Percentiles rank a stretch among this genome's conserved stretches.
Conservation (phyloP, 2,113 vertebrate species). For the Cepphus grylle region DNA sequence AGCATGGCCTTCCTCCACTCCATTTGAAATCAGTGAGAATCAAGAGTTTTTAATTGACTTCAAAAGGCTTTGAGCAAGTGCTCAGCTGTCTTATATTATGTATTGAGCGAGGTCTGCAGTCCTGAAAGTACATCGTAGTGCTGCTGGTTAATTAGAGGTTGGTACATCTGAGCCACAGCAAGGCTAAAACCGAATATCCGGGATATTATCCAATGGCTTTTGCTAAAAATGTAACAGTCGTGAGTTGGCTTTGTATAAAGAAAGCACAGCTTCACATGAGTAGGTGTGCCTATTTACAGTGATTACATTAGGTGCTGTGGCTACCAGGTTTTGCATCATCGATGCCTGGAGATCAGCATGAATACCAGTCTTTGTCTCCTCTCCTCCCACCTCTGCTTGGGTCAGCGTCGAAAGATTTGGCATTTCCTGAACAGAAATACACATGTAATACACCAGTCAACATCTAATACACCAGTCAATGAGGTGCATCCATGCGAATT, state of each 20-base stretch:
- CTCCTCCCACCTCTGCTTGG: neutral
- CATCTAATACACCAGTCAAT: neutral
- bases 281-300: neutral
- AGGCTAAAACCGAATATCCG: neutral
- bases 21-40: neutral
- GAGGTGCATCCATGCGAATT: neutral
- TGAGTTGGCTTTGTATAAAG: neutral
- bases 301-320: neutral
- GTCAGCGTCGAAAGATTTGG: no score
- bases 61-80: neutral
- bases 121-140: neutral
- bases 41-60: neutral
- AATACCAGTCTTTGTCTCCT: neutral
- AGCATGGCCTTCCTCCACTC: neutral
- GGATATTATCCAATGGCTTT: neutral
- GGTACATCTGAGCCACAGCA: neutral
- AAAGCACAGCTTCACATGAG: neutral
- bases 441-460: neutral
- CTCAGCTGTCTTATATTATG: neutral
- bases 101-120: neutral
- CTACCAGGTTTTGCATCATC: neutral
- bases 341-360: neutral
- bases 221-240: neutral
- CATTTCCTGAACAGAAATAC: neutral
- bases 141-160: neutral